Percentiles rank a stretch among this genome's conserved stretches.
phyloP scores from a whole-genome alignment of 53 echinoderm and acorn worm species.

The Stichopus horrens region DNA sequence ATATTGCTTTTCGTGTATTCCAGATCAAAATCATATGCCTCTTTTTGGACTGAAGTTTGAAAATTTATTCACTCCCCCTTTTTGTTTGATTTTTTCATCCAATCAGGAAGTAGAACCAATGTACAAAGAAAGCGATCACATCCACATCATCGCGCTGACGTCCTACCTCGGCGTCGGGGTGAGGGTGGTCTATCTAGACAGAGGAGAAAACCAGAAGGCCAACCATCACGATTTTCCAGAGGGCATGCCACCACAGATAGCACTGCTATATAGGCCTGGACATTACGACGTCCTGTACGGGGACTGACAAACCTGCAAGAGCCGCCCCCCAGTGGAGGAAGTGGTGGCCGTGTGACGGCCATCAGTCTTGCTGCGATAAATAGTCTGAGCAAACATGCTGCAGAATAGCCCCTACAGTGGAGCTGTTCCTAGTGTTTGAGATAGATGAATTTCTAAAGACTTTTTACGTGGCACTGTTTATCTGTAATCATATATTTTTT shows the following conservation, averaged over 20 bases:
- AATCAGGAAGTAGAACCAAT: constrained; percentile 99
- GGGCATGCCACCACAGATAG: constrained; percentile 76
- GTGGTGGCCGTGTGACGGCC: neutral
- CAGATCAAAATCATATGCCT: no score
- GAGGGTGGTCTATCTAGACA: constrained; percentile 87
- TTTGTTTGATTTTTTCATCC: constrained; percentile 16
- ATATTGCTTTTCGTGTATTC: no score
- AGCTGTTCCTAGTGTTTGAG: neutral
- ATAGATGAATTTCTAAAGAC: neutral
- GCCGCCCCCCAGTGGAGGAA: neutral
- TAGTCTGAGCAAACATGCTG: neutral
- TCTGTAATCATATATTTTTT: neutral
- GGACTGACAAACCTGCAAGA: neutral
- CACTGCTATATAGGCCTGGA: constrained; percentile 89
- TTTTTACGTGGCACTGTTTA: neutral
- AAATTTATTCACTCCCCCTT: neutral
- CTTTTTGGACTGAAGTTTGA: neutral
- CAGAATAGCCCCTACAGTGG: neutral
- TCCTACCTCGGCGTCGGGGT: constrained; percentile 78
- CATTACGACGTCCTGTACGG: constrained; percentile 93
- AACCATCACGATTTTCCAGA: constrained; percentile 97
- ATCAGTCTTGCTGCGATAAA: neutral
- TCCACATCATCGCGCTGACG: constrained; percentile 97
- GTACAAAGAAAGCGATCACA: constrained; percentile 98
- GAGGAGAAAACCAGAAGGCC: constrained; percentile 77